Percentiles rank a stretch among this genome's conserved stretches.
Conservation (phyloP, 1,140 invertebrate species). For the Drosophila novamexicana region DNA sequence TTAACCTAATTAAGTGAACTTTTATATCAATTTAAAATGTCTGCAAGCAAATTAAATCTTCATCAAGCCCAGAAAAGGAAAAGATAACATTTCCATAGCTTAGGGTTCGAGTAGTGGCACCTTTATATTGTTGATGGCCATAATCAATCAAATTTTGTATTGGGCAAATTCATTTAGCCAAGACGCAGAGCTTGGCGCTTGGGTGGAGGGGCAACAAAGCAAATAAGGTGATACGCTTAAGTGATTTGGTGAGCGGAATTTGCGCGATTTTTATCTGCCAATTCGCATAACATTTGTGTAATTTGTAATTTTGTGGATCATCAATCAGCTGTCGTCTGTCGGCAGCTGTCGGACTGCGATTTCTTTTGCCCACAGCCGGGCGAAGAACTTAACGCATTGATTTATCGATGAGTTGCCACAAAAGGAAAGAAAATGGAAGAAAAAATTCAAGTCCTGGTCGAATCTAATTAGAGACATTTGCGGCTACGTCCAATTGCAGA, state of each 20-base stretch:
- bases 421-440: background rate
- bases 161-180: conserved; percentile 36
- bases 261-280: conserved; percentile 57
- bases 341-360: conserved; percentile 67
- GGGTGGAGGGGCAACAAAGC: conserved; percentile 8
- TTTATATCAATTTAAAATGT: conserved; percentile 4
- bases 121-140: conserved; percentile 30
- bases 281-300: conserved; percentile 73
- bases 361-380: conserved; percentile 23
- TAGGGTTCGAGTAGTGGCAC: background rate
- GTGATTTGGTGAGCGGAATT: conserved; percentile 46
- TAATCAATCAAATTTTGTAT: conserved; percentile 65
- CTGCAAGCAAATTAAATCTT: background rate
- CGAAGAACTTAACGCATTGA: conserved; percentile 54
- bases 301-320: conserved; percentile 80
- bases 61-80: background rate
- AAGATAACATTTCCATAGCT: background rate
- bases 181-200: background rate
- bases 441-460: conserved; percentile 11
- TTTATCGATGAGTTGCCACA: conserved; percentile 75
- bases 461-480: conserved; percentile 63
- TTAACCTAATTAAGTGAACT: too few relatives aligned
- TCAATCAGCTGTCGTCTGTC: conserved; percentile 66
- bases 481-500: conserved; percentile 40
- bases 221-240: conserved; percentile 71